Evolutionary conservation across 2,113 vertebrate species (phyloP).

Genomic region (Bolborhynchus lineola): DNA sequence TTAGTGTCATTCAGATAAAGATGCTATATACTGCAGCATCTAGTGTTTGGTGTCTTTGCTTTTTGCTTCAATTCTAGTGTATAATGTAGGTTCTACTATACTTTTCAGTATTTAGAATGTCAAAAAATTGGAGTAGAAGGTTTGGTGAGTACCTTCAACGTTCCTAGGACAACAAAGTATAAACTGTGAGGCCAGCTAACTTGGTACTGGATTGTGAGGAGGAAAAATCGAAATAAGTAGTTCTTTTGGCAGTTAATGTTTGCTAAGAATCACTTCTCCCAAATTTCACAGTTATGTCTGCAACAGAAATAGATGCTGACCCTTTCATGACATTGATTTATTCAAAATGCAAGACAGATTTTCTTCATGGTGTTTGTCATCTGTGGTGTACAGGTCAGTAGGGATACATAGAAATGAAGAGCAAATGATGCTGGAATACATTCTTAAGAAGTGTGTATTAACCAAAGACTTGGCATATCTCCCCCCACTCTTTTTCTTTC

Average conservation of each 20-base stretch:
- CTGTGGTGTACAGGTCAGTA: background rate
- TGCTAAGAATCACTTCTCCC: background rate
- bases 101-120: background rate
- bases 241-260: background rate
- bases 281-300: background rate
- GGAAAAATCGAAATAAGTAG: background rate
- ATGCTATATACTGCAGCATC: background rate
- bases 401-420: background rate
- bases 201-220: background rate
- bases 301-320: background rate
- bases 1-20: background rate
- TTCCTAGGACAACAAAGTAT: background rate
- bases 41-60: background rate
- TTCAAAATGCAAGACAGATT: background rate
- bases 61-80: background rate
- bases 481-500: slow-evolving; percentile 4
- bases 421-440: background rate
- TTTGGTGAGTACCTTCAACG: background rate
- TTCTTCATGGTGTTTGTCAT: background rate
- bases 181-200: background rate
- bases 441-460: background rate
- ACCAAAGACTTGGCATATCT: background rate
- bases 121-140: background rate
- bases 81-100: background rate
- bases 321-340: background rate